A percentile compares a stretch with the other conserved stretches of the same genome.
These are phyloP conservation scores for Noctua janthina DNA, from an alignment of 2,888 invertebrate species.

Conservation along the genomic window DNA sequence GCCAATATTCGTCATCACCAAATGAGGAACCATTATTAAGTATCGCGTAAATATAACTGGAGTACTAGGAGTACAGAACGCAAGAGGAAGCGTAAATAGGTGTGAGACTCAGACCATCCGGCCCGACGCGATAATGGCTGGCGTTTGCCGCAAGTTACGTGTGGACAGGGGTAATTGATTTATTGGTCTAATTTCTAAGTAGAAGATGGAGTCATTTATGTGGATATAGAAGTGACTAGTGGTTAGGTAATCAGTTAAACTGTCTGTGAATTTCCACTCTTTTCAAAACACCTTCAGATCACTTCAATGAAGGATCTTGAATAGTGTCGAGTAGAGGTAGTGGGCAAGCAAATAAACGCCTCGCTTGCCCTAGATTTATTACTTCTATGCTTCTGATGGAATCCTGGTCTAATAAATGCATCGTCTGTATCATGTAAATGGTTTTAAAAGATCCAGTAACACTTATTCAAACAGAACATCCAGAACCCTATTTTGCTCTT, in stretches of 20 bases:
- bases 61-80: conserved; percentile 84
- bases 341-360: neutral
- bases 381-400: neutral
- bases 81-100: conserved; percentile 88
- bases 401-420: neutral
- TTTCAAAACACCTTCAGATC: neutral
- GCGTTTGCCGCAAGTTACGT: conserved; percentile 69
- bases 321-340: neutral
- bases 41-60: conserved; percentile 59
- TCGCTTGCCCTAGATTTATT: neutral
- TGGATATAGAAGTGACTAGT: conserved; percentile 39
- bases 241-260: conserved; percentile 1
- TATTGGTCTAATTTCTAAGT: conserved; percentile 42
- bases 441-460: neutral
- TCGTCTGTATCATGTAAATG: neutral
- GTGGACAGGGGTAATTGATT: conserved; percentile 50
- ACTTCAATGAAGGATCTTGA: neutral
- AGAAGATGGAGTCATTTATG: conserved; percentile 33
- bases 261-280: conserved; percentile 10
- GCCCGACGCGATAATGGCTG: conserved; percentile 84
- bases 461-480: neutral
- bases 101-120: conserved; percentile 89
- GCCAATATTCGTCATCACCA: conserved; percentile 58
- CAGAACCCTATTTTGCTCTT: neutral
- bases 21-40: conserved; percentile 57